Base-by-base conservation (phyloP, 2,113 vertebrate genomes). In the Natator depressus region DNA sequence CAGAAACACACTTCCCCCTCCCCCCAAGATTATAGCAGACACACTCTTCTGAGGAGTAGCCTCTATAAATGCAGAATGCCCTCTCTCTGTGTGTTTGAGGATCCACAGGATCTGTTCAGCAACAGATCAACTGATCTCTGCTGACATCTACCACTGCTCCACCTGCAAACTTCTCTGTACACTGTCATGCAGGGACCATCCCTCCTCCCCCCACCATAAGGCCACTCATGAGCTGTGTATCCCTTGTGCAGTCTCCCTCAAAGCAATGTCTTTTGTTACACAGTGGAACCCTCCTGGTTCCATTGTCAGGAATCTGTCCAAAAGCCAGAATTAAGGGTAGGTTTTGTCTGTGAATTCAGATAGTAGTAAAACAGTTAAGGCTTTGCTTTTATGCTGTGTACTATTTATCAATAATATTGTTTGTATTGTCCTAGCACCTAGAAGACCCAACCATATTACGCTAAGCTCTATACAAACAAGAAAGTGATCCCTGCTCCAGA, bases 1-100 rank as follows among this genome's bases (percentile, higher is more conserved):
- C 69, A 35, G 14, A 14, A 65, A 35, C 25, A 57, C 25, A 25
- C 55, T 57, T 27, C 24, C 4, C 55, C 4, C 3, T 20, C 57
- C 11, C 62, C 31, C 31, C 14, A 35, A 35, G 62, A 65, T 82
- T 89, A 62, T 17, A 51, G 7, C 87, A 94, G 57, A 38, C 55
- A 11, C 46, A 9, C 55, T 86, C 84, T 46, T 55, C 82, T 46
- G 25, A 46, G 19, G 46, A 42, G 57, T 62, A 1, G 12, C 19
- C 17, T 94, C 82, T 0, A 0, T 12, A 65, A 72, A 12, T 80
- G 49, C 3, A 20, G 47, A 86, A 53, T 53, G 8, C 12, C 10
- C 46, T 27, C 69, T 57, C 35, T 6, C 1, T 2, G 31, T 35
- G 31, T 38, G 19, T 20, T n/a, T 20, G 69, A 17, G 31, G 16